Evolutionary conservation across 2,888 invertebrate species (phyloP).

Genomic region (Glyphotaelius pellucidus): DNA sequence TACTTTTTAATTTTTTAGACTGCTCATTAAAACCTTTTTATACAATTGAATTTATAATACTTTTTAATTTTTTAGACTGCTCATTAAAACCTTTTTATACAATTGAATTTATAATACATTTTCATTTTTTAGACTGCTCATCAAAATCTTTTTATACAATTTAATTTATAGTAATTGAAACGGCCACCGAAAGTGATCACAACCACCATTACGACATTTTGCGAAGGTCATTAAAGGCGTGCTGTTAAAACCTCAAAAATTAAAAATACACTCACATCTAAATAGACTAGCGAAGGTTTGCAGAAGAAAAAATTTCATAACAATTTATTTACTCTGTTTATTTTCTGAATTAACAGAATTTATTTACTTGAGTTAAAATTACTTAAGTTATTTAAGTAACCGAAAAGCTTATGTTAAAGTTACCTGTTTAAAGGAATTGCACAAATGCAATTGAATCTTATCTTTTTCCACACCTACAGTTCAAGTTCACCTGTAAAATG

Average conservation of each 20-base stretch:
- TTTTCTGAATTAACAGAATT: too few species aligned
- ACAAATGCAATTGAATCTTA: neutral
- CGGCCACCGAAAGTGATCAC: neutral
- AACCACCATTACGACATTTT: neutral
- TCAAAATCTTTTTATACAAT: neutral
- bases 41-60: neutral
- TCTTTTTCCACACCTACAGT: neutral
- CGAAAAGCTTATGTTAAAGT: neutral
- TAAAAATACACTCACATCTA: neutral
- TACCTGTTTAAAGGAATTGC: neutral
- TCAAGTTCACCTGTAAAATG: neutral
- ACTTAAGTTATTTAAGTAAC: neutral
- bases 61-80: too few species aligned
- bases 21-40: neutral
- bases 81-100: neutral
- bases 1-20: too few species aligned
- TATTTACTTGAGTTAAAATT: too few species aligned
- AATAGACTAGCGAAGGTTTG: too few species aligned
- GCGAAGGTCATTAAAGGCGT: too few species aligned
- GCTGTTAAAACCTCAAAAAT: neutral
- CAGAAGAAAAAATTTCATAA: neutral
- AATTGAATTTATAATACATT: neutral
- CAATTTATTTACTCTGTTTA: neutral
- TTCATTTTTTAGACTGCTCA: neutral
- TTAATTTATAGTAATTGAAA: neutral